These are phyloP conservation scores for Scaptomyza pallida DNA, from an alignment of 1,140 invertebrate genomes.

Conservation along the genomic window DNA sequence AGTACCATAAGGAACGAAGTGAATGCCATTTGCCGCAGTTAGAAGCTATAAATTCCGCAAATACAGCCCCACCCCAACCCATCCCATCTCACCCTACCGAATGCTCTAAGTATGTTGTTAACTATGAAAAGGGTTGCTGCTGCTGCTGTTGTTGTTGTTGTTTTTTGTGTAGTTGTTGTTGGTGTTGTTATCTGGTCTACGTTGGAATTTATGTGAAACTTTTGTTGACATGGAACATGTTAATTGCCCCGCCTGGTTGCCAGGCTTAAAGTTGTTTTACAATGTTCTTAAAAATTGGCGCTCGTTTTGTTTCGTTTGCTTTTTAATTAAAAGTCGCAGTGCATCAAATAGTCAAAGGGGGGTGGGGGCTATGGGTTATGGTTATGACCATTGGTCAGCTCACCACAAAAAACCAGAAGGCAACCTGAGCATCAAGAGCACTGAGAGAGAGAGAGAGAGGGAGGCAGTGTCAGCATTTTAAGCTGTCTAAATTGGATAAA, in stretches of 20 bases:
- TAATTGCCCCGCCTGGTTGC: conserved; percentile 63
- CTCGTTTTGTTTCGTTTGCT: conserved; percentile 58
- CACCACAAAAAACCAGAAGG: conserved; percentile 8
- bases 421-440: conserved; percentile 7
- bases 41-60: conserved; percentile 69
- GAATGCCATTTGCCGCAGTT: conserved; percentile 43
- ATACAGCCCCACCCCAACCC: conserved; percentile 14
- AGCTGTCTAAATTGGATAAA: conserved; percentile 80
- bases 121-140: conserved; percentile 64
- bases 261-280: conserved; percentile 62
- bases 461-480: conserved; percentile 47
- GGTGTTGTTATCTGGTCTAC: conserved; percentile 36
- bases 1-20: conserved; percentile 17
- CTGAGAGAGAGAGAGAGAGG: too few relatives aligned
- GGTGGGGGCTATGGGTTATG: not conserved
- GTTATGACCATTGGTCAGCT: conserved; percentile 70
- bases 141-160: too few relatives aligned
- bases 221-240: conserved; percentile 74
- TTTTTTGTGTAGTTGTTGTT: too few relatives aligned
- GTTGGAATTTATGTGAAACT: conserved; percentile 65
- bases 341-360: not conserved
- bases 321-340: conserved; percentile 75
- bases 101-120: conserved; percentile 70
- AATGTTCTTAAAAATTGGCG: conserved; percentile 77
- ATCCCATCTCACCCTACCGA: not conserved